phyloP scores from a whole-genome alignment of 1,140 invertebrate species.

The Drosophila fuyamai region DNA sequence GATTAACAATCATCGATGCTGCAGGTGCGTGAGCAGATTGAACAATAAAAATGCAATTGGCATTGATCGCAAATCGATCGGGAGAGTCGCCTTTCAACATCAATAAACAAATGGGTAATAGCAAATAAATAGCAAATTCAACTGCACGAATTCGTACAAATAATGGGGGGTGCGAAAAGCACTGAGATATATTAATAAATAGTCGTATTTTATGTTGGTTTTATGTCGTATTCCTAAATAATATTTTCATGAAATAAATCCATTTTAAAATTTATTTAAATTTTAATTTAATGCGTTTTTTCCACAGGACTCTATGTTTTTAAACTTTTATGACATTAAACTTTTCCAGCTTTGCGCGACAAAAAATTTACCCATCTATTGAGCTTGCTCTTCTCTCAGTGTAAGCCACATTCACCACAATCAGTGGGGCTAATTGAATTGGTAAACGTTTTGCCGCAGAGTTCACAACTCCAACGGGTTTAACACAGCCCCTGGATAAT shows the following conservation, averaged over 20 bases:
- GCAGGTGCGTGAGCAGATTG: constrained; percentile 44
- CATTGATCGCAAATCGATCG: constrained; percentile 48
- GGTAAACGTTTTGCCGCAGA: constrained; percentile 33
- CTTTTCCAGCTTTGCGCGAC: too few relatives aligned
- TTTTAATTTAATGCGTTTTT: too few relatives aligned
- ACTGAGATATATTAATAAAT: neutral
- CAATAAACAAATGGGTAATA: constrained; percentile 10
- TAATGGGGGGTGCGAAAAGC: constrained; percentile 6
- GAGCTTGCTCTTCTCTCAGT: neutral
- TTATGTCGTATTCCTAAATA: too few relatives aligned
- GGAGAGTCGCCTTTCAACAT: constrained; percentile 14
- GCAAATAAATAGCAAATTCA: constrained; percentile 1
- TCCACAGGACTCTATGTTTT: neutral
- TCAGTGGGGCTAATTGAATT: constrained; percentile 54
- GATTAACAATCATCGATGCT: constrained; percentile 27
- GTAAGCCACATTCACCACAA: constrained; percentile 17
- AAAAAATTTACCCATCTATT: too few relatives aligned
- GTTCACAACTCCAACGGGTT: constrained; percentile 34
- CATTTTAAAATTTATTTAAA: too few relatives aligned
- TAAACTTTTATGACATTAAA: too few relatives aligned
- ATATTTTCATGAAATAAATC: too few relatives aligned
- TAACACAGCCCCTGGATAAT: constrained; percentile 34
- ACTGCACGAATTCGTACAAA: neutral
- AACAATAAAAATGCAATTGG: constrained; percentile 27
- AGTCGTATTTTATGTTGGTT: too few relatives aligned